Base-by-base conservation (phyloP, 2,888 invertebrate species). In the Diarsia brunnea region DNA sequence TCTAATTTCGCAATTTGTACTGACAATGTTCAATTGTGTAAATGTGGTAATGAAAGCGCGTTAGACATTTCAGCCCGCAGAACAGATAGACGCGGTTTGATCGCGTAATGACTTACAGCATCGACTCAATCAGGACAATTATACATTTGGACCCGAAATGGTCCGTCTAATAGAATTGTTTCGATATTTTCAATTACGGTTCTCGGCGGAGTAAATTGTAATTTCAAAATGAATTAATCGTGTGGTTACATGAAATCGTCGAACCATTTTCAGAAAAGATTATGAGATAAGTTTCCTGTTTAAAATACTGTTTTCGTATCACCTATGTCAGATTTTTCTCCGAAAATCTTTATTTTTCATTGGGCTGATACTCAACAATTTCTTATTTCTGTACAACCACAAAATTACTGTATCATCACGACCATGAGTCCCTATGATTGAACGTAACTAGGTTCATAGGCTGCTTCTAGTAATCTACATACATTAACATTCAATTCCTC, bases 11-110 rank as follows among this genome's bases (percentile, higher is more conserved):
- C 91, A 95, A 95, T 93, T 87, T 90, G 87, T 90, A 91, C 93
- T 92, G 92, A 95, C 94, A 94, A 93, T 92, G 92, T 95, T 88
- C 91, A 93, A 94, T 95, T 95, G 94, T 94, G 94, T 92, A 95
- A 94, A 94, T 91, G 92, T 90, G 90, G 92, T 94, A 95, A 94
- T 94, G 92, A 93, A 91, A 93, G 89, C 88, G 88, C 88, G 85
- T 91, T 91, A 90, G 88, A 89, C 87, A 91, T 91, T 91, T 89
- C 84, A 85, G 85, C 85, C 84, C 81, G 82, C 58, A 89, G 87
- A 89, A 87, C 83, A 83, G 87, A 89, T 84, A 88, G 87, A 86
- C 72, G 84, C 79, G 85, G 87, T 87, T 81, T 79, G 87, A 87
- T 86, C 87, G 85, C 86, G 87, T 87, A 88, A 88, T 88, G 82